These are phyloP conservation scores for Umimayanthus kanabou DNA, from an alignment of 92 coral and sea anemone genomes.

Conservation along the genomic window DNA sequence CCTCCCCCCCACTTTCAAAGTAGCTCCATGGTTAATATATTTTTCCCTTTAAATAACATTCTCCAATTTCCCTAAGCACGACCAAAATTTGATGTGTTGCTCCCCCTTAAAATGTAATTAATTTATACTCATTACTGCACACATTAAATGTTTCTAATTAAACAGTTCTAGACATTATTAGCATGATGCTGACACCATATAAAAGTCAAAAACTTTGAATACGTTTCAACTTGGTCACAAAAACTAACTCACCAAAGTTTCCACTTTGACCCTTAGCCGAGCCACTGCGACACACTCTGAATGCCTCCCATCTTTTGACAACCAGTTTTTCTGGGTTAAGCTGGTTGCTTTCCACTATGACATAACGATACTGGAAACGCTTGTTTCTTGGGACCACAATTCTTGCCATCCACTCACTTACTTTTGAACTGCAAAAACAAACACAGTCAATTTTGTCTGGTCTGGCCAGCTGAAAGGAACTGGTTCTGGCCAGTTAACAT, in stretches of 20 bases:
- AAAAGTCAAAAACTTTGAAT: too few relatives aligned
- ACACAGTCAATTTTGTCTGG: background rate
- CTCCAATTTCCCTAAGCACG: too few relatives aligned
- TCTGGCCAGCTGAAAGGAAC: too few relatives aligned
- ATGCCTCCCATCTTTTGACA: conserved; percentile 37
- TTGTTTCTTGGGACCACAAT: background rate
- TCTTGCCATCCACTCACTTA: conserved; percentile 6
- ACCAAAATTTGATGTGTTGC: too few relatives aligned
- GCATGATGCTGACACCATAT: background rate
- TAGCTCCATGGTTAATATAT: too few relatives aligned
- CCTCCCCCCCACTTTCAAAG: too few relatives aligned
- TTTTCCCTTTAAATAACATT: too few relatives aligned
- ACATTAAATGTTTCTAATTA: too few relatives aligned
- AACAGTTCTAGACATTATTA: too few relatives aligned
- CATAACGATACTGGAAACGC: conserved; percentile 34
- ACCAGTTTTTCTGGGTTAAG: background rate
- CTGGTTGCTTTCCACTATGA: background rate
- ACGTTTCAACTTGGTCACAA: background rate
- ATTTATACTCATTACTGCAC: too few relatives aligned
- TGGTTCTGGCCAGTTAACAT: too few relatives aligned
- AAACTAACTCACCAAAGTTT: background rate
- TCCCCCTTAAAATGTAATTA: too few relatives aligned
- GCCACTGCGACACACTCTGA: conserved; percentile 16
- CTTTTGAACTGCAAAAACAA: conserved; percentile 18
- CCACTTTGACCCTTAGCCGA: background rate